Percentiles rank a stretch among this genome's conserved stretches.
Evolutionary conservation across 1,140 invertebrate genomes (phyloP).

Genomic region (Lycorma delicatula): DNA sequence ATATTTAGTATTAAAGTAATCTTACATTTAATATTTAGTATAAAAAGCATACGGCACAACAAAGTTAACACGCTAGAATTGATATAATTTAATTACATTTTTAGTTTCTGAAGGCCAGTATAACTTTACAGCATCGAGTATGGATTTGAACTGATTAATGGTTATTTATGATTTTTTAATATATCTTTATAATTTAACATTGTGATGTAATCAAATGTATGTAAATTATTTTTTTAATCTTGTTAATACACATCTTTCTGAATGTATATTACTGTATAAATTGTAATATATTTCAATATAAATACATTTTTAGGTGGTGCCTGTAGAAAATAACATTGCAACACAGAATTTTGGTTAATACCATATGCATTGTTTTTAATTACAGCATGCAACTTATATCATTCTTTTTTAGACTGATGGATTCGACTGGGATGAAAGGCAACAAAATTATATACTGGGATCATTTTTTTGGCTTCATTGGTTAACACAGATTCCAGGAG

Average conservation of each 20-base stretch:
- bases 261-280: neutral
- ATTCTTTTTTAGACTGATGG: neutral
- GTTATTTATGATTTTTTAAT: no score
- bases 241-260: neutral
- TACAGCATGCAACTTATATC: neutral
- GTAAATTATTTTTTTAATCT: neutral
- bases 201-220: no score
- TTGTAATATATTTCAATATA: neutral
- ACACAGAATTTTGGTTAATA: neutral
- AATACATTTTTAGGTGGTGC: neutral
- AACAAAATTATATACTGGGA: slow-evolving; percentile 58
- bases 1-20: no score
- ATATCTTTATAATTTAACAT: no score
- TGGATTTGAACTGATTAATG: no score
- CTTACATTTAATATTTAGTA: no score
- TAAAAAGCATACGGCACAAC: no score
- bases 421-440: slow-evolving; percentile 56
- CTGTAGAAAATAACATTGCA: neutral
- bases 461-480: slow-evolving; percentile 70
- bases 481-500: slow-evolving; percentile 63
- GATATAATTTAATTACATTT: no score
- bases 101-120: no score
- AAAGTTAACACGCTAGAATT: no score
- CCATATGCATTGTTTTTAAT: neutral
- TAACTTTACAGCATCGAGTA: no score